Base-by-base conservation (phyloP, 2,113 vertebrate species). In the Pelodiscus sinensis region DNA sequence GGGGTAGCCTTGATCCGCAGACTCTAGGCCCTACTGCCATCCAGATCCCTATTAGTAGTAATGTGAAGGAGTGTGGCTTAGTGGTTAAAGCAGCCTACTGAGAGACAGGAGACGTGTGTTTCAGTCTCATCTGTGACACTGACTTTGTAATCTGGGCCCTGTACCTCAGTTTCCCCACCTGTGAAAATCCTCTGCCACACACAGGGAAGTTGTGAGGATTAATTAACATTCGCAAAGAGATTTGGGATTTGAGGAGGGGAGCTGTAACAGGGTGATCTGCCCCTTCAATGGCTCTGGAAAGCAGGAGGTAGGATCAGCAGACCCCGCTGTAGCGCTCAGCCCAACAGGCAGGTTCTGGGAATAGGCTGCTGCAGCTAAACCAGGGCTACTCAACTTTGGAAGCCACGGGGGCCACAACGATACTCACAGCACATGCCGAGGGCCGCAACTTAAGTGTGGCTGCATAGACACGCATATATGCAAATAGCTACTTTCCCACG, bases 231-330 rank as follows among this genome's bases (percentile, higher is more conserved):
- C 90, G 65, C 92, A 62, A 85, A 79, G 54, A 93, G 82, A 58
- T 13, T 31, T 90, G 85, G 93, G 83, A 81, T 86, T 94, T 83
- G 54, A 75, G 68, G 55, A 77, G 84, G 56, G 60, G 93, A 94
- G 86, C 57, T 65, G 60, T 65, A 65, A 65, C 13, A 29, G 60
- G 60, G 29, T 14, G 16, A 65, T 65, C 29, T 14, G 13, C 38
- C 38, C 38, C 38, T 44, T 44, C 5, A 44, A 44, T 44, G 38
- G 38, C 38, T 44, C 38, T 44, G 38, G 60, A 29, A 12, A 14
- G 6, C 27, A 31, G 60, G 60, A 65, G 15, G 29, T 65, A 29
- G 29, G 29, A 31, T 29, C 60, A 31, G 60, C 29, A 31, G 27
- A 29, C 60, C 12, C 60, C 8, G 14, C 29, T 65, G 27, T 14